Evolutionary conservation across 2,113 vertebrate genomes (phyloP).

Genomic region (Cryptoleucopteryx plumbea): DNA sequence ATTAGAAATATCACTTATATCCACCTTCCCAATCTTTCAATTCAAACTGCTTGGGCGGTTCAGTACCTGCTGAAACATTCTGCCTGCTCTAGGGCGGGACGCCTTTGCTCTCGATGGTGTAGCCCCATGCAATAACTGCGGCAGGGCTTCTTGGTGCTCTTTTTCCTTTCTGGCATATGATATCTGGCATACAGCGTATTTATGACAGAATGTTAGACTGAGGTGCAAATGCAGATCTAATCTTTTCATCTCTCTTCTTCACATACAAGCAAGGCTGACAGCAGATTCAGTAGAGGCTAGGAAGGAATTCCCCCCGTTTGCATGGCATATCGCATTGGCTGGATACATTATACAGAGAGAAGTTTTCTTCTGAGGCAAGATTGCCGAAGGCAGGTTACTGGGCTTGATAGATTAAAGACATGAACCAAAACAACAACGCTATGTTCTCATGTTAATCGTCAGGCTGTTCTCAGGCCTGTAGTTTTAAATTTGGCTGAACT

Average conservation of each 20-base stretch:
- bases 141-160: background rate
- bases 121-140: background rate
- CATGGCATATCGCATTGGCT: background rate
- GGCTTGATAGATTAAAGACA: slow-evolving; percentile 67
- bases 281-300: slow-evolving; percentile 24
- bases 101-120: background rate
- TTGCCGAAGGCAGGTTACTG: slow-evolving; percentile 63
- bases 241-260: slow-evolving; percentile 26
- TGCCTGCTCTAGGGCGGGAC: background rate
- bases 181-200: slow-evolving; percentile 47
- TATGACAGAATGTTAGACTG: slow-evolving; percentile 30
- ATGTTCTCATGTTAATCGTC: slow-evolving; percentile 56
- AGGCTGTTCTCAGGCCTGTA: slow-evolving; percentile 60
- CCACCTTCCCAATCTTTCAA: background rate
- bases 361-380: slow-evolving; percentile 45
- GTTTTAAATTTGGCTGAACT: slow-evolving; percentile 47
- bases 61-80: background rate
- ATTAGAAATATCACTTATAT: background rate
- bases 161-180: background rate
- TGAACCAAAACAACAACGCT: slow-evolving; percentile 54
- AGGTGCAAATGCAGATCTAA: slow-evolving; percentile 40
- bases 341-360: slow-evolving; percentile 1
- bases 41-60: background rate
- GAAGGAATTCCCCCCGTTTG: background rate
- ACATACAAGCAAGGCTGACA: slow-evolving; percentile 8